Percentiles rank a stretch among this genome's conserved stretches.
Conservation (phyloP, 2,113 vertebrate genomes). For the Chaetodon auriga region DNA sequence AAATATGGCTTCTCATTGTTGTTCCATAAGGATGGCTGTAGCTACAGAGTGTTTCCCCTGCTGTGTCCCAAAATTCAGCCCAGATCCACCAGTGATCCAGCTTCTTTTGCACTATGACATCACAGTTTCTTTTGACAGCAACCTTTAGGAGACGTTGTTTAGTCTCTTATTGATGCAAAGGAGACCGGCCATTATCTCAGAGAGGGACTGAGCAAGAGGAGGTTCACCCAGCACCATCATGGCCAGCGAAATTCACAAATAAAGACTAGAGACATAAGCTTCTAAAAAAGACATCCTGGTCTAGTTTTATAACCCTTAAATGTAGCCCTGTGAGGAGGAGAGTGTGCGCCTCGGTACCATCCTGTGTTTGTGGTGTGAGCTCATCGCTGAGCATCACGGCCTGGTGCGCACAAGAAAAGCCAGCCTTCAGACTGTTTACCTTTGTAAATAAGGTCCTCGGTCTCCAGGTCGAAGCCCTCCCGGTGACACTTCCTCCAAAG, state of each 20-base stretch:
- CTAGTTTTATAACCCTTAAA: neutral
- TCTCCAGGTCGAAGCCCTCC: slow-evolving; percentile 91
- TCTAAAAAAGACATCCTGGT: neutral
- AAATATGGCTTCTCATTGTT: slow-evolving; percentile 30
- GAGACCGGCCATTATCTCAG: neutral
- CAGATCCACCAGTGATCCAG: slow-evolving; percentile 44
- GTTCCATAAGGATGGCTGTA: neutral
- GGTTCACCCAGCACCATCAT: slow-evolving; percentile 66
- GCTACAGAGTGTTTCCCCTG: neutral
- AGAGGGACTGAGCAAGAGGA: neutral
- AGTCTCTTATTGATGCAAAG: slow-evolving; percentile 1
- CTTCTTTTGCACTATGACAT: neutral
- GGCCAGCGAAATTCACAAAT: slow-evolving; percentile 53
- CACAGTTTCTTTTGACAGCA: neutral
- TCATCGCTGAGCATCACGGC: slow-evolving; percentile 67
- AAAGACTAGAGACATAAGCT: neutral
- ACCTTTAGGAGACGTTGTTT: neutral
- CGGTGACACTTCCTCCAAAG: slow-evolving; percentile 92
- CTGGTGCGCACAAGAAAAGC: slow-evolving; percentile 41
- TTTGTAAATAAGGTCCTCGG: slow-evolving; percentile 91
- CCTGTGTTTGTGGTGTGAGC: slow-evolving; percentile 54
- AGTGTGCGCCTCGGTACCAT: slow-evolving; percentile 1
- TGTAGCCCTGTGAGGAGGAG: neutral
- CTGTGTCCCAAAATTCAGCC: slow-evolving; percentile 1
- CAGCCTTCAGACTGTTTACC: slow-evolving; percentile 79